phyloP scores from a whole-genome alignment of 2,888 invertebrate genomes.

The Melitaea athalia region DNA sequence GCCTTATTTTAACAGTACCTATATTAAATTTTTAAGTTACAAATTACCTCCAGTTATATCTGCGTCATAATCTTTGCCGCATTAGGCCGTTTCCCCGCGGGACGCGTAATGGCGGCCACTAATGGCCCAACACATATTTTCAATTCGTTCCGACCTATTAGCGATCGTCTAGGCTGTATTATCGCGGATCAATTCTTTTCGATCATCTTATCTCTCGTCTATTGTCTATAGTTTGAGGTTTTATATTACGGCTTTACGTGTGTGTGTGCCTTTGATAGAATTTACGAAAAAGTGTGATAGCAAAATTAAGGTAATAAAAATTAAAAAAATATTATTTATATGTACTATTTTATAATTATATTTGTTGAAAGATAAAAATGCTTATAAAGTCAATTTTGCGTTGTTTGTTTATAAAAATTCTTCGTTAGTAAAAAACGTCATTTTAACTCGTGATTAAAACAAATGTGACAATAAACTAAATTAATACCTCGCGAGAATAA shows the following conservation, averaged over 20 bases:
- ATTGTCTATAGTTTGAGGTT: slow-evolving; percentile 23
- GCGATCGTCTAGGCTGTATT: slow-evolving; percentile 45
- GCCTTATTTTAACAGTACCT: too few relatives aligned
- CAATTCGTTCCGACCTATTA: slow-evolving; percentile 63
- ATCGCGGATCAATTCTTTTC: slow-evolving; percentile 52
- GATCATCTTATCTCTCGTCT: slow-evolving; percentile 32
- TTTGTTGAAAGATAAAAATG: too few relatives aligned
- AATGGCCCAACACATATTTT: slow-evolving; percentile 71
- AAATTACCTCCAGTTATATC: slow-evolving; percentile 17
- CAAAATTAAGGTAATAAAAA: too few relatives aligned
- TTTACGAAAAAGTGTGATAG: too few relatives aligned
- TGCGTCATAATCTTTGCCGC: slow-evolving; percentile 48
- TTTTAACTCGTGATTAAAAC: not conserved
- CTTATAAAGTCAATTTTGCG: too few relatives aligned
- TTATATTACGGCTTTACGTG: slow-evolving; percentile 1
- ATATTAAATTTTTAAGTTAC: not conserved
- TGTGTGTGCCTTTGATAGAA: not conserved
- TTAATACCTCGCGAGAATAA: slow-evolving; percentile 25
- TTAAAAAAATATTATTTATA: too few relatives aligned
- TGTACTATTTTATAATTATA: too few relatives aligned
- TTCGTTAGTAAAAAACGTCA: not conserved
- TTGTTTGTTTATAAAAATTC: too few relatives aligned
- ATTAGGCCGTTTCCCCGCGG: slow-evolving; percentile 61
- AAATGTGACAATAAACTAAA: slow-evolving; percentile 12
- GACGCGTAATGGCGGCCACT: slow-evolving; percentile 58